Base-by-base conservation (phyloP, 2,797 vertebrate genomes). In the Microctenopoma steveboyesi region DNA sequence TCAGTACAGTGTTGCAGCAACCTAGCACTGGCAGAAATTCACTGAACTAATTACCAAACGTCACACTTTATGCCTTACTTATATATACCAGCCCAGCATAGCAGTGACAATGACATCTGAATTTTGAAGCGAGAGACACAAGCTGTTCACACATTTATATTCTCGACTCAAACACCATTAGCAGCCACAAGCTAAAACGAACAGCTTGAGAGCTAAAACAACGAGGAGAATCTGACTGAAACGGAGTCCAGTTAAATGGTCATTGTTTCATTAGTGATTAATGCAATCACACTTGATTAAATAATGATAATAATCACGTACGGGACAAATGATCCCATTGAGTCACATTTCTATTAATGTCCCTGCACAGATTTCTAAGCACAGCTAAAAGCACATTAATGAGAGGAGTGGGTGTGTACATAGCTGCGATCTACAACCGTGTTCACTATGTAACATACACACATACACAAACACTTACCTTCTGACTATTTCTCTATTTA, bases 221-320 rank as follows among this genome's bases (percentile, higher is more conserved):
- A 50, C 27, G 40, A 49, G 58, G 62, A 4, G 39, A 42, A 61
- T 72, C 35, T 57, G 28, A 61, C 16, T 42, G 3, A 51, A 76
- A 79, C 30, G n/a, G 48, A 62, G 45, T 74, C 46, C 57, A 67
- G 67, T 71, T 66, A 74, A 80, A 72, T 72, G 53, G 49, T 61
- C 59, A 75, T 83, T 74, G 67, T 77, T 81, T 72, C 37, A 76
- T 78, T 73, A 64, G 72, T 57, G 59, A 64, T 69, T 72, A 71
- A 82, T 74, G 43, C 50, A 86, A 80, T 82, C 71, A 54, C 27
- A 69, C 61, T 67, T 77, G 73, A 83, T 83, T 80, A 69, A 85
- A 84, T 88, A 81, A 86, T 79, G 66, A 85, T 70, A 75, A 81
- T 83, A 70, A 73, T 86, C 64, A 67, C 60, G 43, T 79, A 55